Percentiles rank a stretch among this genome's conserved stretches.
These are phyloP conservation scores for Trachelus troglodyta DNA, from an alignment of 2,888 invertebrate genomes.

Conservation along the genomic window DNA sequence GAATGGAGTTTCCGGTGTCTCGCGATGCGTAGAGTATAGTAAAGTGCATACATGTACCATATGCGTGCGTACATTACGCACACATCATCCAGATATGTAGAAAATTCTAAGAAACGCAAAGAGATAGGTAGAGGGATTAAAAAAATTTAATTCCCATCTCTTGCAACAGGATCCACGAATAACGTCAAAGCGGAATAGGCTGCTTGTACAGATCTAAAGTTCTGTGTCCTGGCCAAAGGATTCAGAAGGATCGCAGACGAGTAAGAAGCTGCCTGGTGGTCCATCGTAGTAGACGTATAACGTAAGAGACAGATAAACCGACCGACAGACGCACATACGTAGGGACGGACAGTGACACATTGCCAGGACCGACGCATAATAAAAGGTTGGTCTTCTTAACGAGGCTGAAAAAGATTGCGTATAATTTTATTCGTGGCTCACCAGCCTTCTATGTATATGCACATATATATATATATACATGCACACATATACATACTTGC, in stretches of 20 bases:
- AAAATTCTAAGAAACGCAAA: neutral
- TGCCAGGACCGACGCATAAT: conserved; percentile 2
- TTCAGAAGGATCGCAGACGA: conserved; percentile 3
- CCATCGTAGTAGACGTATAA: neutral
- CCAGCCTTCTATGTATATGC: neutral
- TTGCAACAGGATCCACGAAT: neutral
- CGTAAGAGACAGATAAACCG: neutral
- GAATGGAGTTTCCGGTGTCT: neutral
- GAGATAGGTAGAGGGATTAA: neutral
- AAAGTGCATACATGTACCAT: neutral
- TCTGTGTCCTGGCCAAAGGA: neutral
- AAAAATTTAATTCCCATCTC: neutral
- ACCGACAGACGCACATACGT: neutral
- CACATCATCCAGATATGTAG: neutral
- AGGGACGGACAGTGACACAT: conserved; percentile 5
- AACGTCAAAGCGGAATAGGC: neutral
- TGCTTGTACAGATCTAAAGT: neutral
- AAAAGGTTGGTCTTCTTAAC: neutral
- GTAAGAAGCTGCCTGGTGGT: conserved; percentile 7
- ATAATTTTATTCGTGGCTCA: neutral
- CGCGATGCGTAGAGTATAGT: neutral
- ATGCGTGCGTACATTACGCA: neutral
- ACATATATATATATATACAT: too few species aligned
- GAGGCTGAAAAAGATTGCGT: neutral
- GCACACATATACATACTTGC: neutral